Conservation (phyloP, 2,888 invertebrate genomes). For the Trimorus sp. region DNA sequence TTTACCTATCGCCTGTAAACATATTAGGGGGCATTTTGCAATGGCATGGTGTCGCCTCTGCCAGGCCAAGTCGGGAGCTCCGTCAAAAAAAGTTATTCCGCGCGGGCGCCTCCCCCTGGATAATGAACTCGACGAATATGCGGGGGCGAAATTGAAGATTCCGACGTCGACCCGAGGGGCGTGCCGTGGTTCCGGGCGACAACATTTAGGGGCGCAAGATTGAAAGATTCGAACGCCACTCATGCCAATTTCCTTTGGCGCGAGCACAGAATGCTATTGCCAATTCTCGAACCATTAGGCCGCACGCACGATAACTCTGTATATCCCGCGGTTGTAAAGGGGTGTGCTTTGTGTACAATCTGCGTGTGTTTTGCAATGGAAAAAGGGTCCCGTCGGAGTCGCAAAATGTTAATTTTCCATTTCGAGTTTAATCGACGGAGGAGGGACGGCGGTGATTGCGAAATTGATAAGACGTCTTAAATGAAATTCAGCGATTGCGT, state of each 20-base stretch:
- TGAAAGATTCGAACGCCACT: constrained; percentile 78
- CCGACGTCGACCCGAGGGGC: constrained; percentile 37
- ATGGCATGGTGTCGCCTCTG: too few species aligned
- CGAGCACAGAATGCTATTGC: constrained; percentile 79
- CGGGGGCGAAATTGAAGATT: constrained; percentile 47
- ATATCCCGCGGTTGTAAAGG: constrained; percentile 38
- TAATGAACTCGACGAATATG: too few species aligned
- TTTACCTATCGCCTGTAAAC: too few species aligned
- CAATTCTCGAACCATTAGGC: constrained; percentile 78
- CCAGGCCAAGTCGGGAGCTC: too few species aligned
- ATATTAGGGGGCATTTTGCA: too few species aligned
- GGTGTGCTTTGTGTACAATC: constrained; percentile 38
- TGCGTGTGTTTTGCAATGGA: constrained; percentile 22
- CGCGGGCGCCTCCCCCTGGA: too few species aligned
- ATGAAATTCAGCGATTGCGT: constrained; percentile 1
- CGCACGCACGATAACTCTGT: constrained; percentile 43
- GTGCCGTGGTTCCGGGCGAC: constrained; percentile 44
- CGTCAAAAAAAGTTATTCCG: too few species aligned
- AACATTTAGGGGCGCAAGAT: constrained; percentile 74
- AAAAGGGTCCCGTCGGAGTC: too few species aligned
- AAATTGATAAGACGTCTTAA: constrained; percentile 4
- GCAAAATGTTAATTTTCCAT: too few species aligned
- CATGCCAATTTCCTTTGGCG: constrained; percentile 79
- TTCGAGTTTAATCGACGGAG: too few species aligned
- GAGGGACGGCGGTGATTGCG: background rate